Conservation (phyloP, 2,797 vertebrate species). For the Holocentrus rufus region DNA sequence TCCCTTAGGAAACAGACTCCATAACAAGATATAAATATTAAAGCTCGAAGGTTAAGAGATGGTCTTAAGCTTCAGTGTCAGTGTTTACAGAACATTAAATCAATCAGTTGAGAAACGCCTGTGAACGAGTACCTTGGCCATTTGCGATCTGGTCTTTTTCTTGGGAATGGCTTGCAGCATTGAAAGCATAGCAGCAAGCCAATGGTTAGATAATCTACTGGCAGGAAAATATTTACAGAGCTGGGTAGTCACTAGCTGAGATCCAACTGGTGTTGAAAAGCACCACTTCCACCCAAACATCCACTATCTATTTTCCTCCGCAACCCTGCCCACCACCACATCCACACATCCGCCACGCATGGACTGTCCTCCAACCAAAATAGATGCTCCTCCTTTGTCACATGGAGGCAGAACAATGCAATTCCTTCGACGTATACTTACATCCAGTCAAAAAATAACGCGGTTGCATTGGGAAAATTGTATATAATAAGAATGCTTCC, state of each 20-base stretch:
- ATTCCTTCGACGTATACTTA: neutral
- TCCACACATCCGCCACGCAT: slow-evolving; percentile 23
- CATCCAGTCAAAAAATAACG: neutral
- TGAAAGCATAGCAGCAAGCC: neutral
- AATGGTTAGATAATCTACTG: neutral
- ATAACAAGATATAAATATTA: slow-evolving; percentile 13
- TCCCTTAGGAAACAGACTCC: slow-evolving; percentile 20
- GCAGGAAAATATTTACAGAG: slow-evolving; percentile 18
- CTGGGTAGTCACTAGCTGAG: neutral
- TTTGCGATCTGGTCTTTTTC: too few relatives aligned
- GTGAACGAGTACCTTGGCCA: too few relatives aligned
- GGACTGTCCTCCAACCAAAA: neutral
- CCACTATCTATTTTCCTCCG: neutral
- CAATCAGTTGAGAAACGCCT: neutral
- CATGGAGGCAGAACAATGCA: slow-evolving; percentile 15
- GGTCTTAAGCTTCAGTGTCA: neutral
- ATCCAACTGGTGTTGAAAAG: neutral
- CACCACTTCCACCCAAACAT: neutral
- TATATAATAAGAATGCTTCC: neutral
- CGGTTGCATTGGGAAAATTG: neutral
- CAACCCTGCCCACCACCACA: slow-evolving; percentile 3
- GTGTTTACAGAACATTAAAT: neutral
- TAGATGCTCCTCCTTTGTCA: neutral
- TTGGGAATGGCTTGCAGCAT: neutral
- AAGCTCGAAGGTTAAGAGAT: neutral